These are phyloP conservation scores for Tragelaphus strepsiceros DNA, from an alignment of 2,113 vertebrate genomes.

Conservation along the genomic window DNA sequence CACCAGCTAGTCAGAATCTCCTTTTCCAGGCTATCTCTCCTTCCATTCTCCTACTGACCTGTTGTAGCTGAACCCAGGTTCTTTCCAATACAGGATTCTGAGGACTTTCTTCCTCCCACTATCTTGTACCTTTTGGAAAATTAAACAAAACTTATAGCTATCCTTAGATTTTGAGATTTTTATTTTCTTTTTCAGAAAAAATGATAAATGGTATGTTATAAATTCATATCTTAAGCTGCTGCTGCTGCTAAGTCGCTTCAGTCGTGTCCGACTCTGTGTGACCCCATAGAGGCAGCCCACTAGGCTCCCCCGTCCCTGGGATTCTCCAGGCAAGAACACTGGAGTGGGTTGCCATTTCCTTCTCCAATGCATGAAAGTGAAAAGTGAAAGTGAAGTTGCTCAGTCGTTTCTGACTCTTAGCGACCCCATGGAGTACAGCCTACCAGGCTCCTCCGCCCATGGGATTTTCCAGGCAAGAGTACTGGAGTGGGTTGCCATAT, in stretches of 20 bases:
- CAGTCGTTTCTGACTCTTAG: too few relatives aligned
- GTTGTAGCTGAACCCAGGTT: neutral
- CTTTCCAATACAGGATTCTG: neutral
- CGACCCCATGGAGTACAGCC: too few relatives aligned
- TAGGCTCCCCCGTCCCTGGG: too few relatives aligned
- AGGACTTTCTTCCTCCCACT: neutral
- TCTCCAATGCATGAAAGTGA: too few relatives aligned
- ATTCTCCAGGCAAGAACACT: too few relatives aligned
- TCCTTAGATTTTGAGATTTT: constrained; percentile 1
- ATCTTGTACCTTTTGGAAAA: neutral
- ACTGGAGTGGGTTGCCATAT: neutral
- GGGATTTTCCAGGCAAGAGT: too few relatives aligned
- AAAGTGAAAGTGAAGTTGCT: too few relatives aligned
- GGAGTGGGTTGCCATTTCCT: too few relatives aligned
- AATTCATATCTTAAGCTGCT: neutral
- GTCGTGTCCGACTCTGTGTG: too few relatives aligned
- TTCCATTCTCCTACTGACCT: neutral
- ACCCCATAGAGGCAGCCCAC: too few relatives aligned
- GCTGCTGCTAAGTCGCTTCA: too few relatives aligned
- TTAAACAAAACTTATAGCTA: neutral
- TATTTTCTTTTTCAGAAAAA: neutral
- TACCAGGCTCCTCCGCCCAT: too few relatives aligned
- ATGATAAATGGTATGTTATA: neutral
- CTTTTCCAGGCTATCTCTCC: neutral
- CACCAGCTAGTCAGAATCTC: neutral